A percentile compares a stretch with the other conserved stretches of the same genome.
These are phyloP conservation scores for Apomyelois bistriatella DNA, from an alignment of 2,888 invertebrate genomes.

Conservation along the genomic window DNA sequence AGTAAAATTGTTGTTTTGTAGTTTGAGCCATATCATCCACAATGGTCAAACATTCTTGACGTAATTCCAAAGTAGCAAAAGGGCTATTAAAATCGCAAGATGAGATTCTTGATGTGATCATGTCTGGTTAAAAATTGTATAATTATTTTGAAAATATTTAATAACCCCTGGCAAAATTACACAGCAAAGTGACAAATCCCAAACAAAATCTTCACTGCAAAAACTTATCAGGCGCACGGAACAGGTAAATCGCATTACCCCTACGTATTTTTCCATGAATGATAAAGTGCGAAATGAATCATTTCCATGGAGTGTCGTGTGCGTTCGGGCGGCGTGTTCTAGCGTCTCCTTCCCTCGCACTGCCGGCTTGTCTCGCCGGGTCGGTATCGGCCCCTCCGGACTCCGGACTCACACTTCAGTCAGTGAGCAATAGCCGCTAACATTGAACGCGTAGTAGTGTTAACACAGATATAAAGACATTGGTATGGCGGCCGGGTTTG, in stretches of 20 bases:
- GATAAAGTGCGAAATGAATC: conserved; percentile 3
- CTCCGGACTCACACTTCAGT: conserved; percentile 3
- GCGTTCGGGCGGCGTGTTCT: conserved; percentile 1
- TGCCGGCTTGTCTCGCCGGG: conserved; percentile 1
- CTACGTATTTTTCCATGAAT: conserved; percentile 1
- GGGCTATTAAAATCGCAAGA: too few relatives aligned
- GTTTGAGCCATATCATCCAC: too few relatives aligned
- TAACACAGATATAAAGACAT: conserved; percentile 17
- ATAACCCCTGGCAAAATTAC: neutral
- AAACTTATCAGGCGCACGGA: neutral
- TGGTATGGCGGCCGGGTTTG: conserved; percentile 65
- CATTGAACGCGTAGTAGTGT: conserved; percentile 22
- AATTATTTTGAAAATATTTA: too few relatives aligned
- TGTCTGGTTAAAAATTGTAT: too few relatives aligned
- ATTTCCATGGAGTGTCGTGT: neutral
- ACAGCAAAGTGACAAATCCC: neutral
- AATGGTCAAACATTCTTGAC: too few relatives aligned
- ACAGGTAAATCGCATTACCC: neutral
- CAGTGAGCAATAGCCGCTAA: conserved; percentile 14
- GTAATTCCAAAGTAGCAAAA: too few relatives aligned
- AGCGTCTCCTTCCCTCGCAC: conserved; percentile 11
- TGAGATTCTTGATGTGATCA: too few relatives aligned
- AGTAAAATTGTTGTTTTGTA: too few relatives aligned
- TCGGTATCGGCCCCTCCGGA: neutral
- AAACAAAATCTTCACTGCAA: neutral